Conservation (phyloP, 1,140 invertebrate species). For the Drosophila kohkoa region DNA sequence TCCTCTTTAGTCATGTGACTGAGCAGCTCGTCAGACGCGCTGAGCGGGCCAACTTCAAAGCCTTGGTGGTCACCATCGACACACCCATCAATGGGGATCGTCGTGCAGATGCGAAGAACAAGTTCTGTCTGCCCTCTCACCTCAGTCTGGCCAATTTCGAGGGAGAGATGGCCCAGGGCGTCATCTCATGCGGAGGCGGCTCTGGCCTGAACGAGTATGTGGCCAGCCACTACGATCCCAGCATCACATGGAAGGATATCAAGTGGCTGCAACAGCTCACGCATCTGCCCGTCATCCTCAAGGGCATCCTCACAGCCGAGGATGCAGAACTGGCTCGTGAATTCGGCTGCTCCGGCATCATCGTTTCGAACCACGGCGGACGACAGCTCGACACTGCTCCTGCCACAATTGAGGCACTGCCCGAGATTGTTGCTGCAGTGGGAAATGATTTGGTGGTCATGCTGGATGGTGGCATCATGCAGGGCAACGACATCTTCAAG, state of each 20-base stretch:
- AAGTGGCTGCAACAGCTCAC: constrained; percentile 93
- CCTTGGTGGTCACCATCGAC: constrained; percentile 96
- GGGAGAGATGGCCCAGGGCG: constrained; percentile 86
- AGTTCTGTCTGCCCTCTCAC: constrained; percentile 93
- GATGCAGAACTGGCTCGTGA: constrained; percentile 92
- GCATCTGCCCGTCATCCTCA: constrained; percentile 93
- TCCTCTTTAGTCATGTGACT: constrained; percentile 88
- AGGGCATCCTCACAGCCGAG: constrained; percentile 94
- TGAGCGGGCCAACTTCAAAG: constrained; percentile 93
- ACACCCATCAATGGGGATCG: constrained; percentile 93
- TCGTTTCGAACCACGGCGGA: constrained; percentile 97
- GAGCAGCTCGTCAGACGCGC: constrained; percentile 91
- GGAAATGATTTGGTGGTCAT: constrained; percentile 92
- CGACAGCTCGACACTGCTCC: constrained; percentile 94
- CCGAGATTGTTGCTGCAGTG: constrained; percentile 92
- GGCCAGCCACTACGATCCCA: constrained; percentile 90
- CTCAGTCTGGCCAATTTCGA: constrained; percentile 90
- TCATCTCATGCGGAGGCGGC: constrained; percentile 85
- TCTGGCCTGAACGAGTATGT: constrained; percentile 93
- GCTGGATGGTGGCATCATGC: constrained; percentile 94
- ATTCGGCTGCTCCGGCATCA: constrained; percentile 90
- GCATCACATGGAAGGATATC: constrained; percentile 93
- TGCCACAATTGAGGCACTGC: constrained; percentile 94
- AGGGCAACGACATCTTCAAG: constrained; percentile 96
- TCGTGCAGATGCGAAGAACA: constrained; percentile 92